Conservation (phyloP, 1,140 invertebrate species). For the Zaprionus taronus region DNA sequence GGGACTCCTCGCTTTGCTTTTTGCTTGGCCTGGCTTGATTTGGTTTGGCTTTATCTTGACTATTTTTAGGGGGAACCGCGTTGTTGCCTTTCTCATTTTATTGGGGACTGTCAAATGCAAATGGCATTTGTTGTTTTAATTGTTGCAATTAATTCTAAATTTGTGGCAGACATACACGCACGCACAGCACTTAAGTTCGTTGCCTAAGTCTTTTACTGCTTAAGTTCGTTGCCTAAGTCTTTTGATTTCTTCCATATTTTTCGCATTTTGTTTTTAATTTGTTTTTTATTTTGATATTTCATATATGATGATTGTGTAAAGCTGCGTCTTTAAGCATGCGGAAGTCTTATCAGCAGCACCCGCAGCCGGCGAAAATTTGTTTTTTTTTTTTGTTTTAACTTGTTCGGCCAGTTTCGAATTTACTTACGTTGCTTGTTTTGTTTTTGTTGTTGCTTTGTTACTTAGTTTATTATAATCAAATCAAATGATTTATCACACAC, state of each 20-base stretch:
- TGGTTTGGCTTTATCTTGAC: slow-evolving; percentile 37
- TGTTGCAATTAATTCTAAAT: slow-evolving; percentile 73
- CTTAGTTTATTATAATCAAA: slow-evolving; percentile 49
- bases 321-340: slow-evolving; percentile 72
- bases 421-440: slow-evolving; percentile 64
- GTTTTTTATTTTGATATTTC: slow-evolving; percentile 9
- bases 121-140: slow-evolving; percentile 59
- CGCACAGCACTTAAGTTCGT: slow-evolving; percentile 57
- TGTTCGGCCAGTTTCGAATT: slow-evolving; percentile 64
- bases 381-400: slow-evolving; percentile 51
- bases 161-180: slow-evolving; percentile 37
- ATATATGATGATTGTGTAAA: slow-evolving; percentile 58
- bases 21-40: slow-evolving; percentile 7
- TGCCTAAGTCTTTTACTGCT: slow-evolving; percentile 61
- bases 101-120: slow-evolving; percentile 49
- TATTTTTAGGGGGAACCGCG: neutral
- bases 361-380: slow-evolving; percentile 29
- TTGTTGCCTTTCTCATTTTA: slow-evolving; percentile 69
- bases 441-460: slow-evolving; percentile 29
- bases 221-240: slow-evolving; percentile 19
- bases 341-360: slow-evolving; percentile 69
- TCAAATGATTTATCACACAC: slow-evolving; percentile 65
- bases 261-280: slow-evolving; percentile 36
- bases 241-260: slow-evolving; percentile 5
- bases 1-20: slow-evolving; percentile 31